These are phyloP conservation scores for Engraulis encrasicolus DNA, from an alignment of 2,113 vertebrate species.

Conservation along the genomic window DNA sequence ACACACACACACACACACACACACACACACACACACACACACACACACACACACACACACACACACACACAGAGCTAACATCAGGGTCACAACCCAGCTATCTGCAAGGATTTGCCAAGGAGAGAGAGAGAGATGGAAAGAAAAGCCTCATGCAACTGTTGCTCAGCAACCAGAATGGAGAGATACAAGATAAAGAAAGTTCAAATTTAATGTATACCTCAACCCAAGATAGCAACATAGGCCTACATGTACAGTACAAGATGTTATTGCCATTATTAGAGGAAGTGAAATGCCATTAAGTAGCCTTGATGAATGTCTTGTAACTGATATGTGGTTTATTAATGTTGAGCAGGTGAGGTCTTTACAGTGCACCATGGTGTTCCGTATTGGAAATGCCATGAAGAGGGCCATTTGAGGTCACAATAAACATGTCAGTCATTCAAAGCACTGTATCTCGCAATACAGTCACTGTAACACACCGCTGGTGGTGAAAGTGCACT, in stretches of 20 bases:
- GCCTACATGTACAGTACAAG: background rate
- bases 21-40: no score
- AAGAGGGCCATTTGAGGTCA: no score
- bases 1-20: no score
- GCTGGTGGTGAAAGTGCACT: no score
- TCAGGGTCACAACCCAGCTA: background rate
- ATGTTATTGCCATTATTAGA: background rate
- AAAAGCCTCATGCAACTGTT: no score
- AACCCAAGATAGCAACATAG: background rate
- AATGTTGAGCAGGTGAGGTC: background rate
- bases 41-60: background rate
- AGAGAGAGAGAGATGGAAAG: background rate
- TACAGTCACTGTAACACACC: no score
- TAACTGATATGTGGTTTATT: background rate
- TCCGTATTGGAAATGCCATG: background rate
- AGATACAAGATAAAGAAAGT: background rate
- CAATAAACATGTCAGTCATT: background rate
- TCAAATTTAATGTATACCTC: no score
- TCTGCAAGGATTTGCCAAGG: background rate
- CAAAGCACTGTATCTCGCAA: no score
- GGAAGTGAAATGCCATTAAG: no score
- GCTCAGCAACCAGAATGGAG: slow-evolving; percentile 1
- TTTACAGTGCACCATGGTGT: no score
- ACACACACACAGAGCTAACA: background rate
- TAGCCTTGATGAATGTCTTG: background rate